These are phyloP conservation scores for Choloepus didactylus DNA, from an alignment of 2,797 vertebrate species.

Conservation along the genomic window DNA sequence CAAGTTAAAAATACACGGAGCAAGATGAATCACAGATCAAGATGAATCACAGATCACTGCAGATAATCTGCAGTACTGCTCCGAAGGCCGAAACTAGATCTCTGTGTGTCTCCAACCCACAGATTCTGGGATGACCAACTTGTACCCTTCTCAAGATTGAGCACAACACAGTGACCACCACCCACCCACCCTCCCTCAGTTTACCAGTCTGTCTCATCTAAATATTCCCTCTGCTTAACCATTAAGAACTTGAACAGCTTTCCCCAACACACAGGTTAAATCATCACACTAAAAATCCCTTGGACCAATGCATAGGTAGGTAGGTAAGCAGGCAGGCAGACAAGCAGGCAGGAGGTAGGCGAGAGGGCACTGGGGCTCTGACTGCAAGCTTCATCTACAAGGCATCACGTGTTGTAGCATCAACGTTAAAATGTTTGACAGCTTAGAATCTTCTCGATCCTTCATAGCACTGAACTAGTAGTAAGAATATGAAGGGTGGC, in stretches of 20 bases:
- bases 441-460: slow-evolving; percentile 77
- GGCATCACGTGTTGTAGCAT: slow-evolving; percentile 14
- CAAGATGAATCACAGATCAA: background rate
- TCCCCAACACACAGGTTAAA: background rate
- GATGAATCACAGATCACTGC: background rate
- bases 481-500: background rate
- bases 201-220: background rate
- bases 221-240: background rate
- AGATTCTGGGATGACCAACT: background rate
- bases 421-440: slow-evolving; percentile 64
- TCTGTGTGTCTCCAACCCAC: background rate
- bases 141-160: background rate
- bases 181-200: background rate
- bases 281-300: slow-evolving; percentile 23
- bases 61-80: no score
- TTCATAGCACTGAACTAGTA: slow-evolving; percentile 32
- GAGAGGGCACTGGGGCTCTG: slow-evolving; percentile 35
- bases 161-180: background rate
- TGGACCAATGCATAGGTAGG: background rate
- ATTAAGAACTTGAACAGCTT: background rate
- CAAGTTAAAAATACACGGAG: background rate
- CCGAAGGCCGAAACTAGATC: background rate
- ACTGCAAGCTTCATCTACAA: slow-evolving; percentile 50
- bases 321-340: background rate
- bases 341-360: background rate